These are phyloP conservation scores for Spea multiplicata DNA, from an alignment of 2,113 vertebrate species.

Conservation along the genomic window DNA sequence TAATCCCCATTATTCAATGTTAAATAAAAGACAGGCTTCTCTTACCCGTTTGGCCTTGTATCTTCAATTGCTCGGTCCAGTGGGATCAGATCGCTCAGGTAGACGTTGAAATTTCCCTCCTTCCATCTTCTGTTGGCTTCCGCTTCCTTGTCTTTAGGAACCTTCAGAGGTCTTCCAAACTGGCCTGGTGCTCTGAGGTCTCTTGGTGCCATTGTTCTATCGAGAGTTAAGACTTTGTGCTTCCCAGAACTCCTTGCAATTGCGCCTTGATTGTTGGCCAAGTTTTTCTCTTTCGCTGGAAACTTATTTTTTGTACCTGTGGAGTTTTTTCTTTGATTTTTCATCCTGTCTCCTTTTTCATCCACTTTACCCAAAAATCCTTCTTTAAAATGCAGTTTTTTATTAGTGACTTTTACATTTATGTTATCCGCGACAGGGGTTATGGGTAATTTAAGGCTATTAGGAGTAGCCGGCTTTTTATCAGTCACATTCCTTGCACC, in stretches of 20 bases:
- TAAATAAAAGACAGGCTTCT: conserved; percentile 3
- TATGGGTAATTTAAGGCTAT: conserved; percentile 41
- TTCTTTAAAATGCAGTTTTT: not conserved
- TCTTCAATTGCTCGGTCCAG: conserved; percentile 86
- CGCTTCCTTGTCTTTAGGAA: conserved; percentile 68
- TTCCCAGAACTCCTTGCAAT: conserved; percentile 37
- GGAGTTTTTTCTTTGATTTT: not conserved
- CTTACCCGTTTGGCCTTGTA: conserved; percentile 88
- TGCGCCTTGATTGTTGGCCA: not conserved
- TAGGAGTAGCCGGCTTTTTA: conserved; percentile 8
- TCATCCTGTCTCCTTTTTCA: not conserved
- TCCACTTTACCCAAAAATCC: not conserved
- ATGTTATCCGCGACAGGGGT: conserved; percentile 26
- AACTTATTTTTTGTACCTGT: not conserved
- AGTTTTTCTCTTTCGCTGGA: not conserved
- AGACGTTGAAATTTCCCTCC: conserved; percentile 94
- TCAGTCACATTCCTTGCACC: not conserved
- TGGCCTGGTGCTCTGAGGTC: conserved; percentile 79
- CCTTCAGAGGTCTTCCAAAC: conserved; percentile 74
- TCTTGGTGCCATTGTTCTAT: conserved; percentile 74
- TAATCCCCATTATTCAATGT: too few relatives aligned
- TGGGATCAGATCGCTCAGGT: conserved; percentile 90
- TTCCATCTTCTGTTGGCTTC: conserved; percentile 82
- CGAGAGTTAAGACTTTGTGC: conserved; percentile 77
- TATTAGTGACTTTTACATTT: not conserved